Base-by-base conservation (phyloP, 2,888 invertebrate species). In the Drosophila emarginata region DNA sequence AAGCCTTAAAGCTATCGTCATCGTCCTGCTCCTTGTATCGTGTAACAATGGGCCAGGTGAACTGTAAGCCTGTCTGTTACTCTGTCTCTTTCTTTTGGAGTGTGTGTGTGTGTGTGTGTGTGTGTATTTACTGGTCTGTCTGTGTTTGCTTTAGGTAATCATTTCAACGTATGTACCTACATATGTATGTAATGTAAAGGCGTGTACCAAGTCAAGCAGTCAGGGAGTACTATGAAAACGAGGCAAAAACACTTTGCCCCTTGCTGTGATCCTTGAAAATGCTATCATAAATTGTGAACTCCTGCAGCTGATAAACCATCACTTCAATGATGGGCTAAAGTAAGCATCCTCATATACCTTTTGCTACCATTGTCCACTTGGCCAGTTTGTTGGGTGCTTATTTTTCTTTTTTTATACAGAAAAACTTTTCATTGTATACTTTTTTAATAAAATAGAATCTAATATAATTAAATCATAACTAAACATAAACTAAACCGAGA, bases 81-180 rank as follows among this genome's bases (percentile, higher is more conserved):
- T 40, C 53, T 60, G 50, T 60, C 60, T 53, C 45, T 21, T 45
- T 45, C 45, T 18, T 45, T 21, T 1, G 32, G 11, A 28, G 4
- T 32, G 61, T 51, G 61, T 72, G 62, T 57, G 73, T 67, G 58
- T 63, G 67, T 37, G 52, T 26, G 37, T 32, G 57, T 57, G 26
- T 72, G 63, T 60, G 39, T 87, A 83, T 82, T 82, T 80, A 78
- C 88, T 68, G 70, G 64, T 76, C 76, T 80, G 82, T 82, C 82
- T 82, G 80, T 88, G 88, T 82, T 83, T 83, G 82, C 82, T 88
- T 88, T 83, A 74, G 82, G 82, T 86, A 83, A 83, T 83, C 82
- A 88, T 87, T 88, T 80, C 76, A 80, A 74, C 80, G 78, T 57
- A 61, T 45, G 45, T 45, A 45, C 15, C 40, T 45, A 21, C 32